These are phyloP conservation scores for Corapipo altera DNA, from an alignment of 2,113 vertebrate species.

Conservation along the genomic window DNA sequence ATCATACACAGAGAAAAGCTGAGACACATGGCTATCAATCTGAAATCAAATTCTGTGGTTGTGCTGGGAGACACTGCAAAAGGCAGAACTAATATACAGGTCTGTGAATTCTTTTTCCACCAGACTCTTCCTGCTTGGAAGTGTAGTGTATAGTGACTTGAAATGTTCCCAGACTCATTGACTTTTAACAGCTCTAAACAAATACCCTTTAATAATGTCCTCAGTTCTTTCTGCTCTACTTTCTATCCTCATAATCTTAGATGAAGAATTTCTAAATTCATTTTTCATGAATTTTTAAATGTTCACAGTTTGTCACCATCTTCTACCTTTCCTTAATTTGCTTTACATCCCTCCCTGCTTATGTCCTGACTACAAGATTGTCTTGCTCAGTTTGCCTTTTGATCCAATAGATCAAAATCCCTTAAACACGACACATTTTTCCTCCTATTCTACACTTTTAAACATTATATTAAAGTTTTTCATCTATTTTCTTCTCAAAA, in stretches of 20 bases:
- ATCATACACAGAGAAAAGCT: background rate
- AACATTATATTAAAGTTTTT: background rate
- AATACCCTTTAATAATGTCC: background rate
- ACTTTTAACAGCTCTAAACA: background rate
- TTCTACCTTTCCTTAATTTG: background rate
- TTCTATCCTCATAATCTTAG: background rate
- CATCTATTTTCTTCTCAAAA: background rate
- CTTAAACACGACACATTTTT: background rate
- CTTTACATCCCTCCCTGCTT: background rate
- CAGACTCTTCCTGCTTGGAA: background rate
- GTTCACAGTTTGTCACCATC: background rate
- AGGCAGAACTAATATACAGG: background rate
- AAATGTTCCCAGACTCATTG: background rate
- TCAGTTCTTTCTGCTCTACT: background rate
- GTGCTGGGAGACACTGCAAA: background rate
- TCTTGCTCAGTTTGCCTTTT: background rate
- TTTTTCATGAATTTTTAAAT: too few relatives aligned
- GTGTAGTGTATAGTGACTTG: background rate
- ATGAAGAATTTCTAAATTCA: background rate
- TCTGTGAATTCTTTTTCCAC: background rate
- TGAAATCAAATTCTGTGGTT: background rate
- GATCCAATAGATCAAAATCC: background rate
- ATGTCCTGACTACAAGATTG: background rate
- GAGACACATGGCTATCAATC: background rate
- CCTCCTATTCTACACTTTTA: background rate